Conservation (phyloP, 2,797 vertebrate species). For the Astyanax mexicanus region DNA sequence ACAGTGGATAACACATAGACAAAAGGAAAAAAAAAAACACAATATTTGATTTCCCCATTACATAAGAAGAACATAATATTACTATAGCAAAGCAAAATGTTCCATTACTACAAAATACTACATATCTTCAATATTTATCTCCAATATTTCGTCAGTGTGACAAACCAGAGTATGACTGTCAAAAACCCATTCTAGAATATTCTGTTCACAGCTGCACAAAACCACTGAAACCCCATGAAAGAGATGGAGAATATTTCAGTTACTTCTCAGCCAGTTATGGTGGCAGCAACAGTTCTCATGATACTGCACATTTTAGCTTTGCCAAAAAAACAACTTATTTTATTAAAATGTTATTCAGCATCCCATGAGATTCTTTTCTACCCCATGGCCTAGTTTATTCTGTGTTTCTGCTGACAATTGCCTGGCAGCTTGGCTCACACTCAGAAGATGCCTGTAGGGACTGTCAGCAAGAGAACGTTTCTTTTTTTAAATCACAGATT, state of each 20-base stretch:
- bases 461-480: background rate
- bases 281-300: background rate
- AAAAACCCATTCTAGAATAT: background rate
- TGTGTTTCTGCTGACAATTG: background rate
- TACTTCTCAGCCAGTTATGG: background rate
- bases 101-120: too few species aligned
- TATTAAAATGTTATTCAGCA: background rate
- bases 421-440: background rate
- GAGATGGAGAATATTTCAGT: too few species aligned
- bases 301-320: background rate
- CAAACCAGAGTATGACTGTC: too few species aligned
- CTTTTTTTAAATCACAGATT: background rate
- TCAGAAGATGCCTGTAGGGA: background rate
- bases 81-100: too few species aligned
- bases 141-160: too few species aligned
- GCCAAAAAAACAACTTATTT: background rate
- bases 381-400: constrained; percentile 1
- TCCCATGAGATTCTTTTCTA: background rate
- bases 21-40: too few species aligned
- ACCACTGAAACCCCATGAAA: too few species aligned
- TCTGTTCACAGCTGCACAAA: too few species aligned
- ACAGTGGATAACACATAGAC: too few species aligned
- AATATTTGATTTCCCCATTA: too few species aligned
- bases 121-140: too few species aligned
- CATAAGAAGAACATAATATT: too few species aligned